These are phyloP conservation scores for Spodoptera littoralis DNA, from an alignment of 2,888 invertebrate genomes.

Conservation along the genomic window DNA sequence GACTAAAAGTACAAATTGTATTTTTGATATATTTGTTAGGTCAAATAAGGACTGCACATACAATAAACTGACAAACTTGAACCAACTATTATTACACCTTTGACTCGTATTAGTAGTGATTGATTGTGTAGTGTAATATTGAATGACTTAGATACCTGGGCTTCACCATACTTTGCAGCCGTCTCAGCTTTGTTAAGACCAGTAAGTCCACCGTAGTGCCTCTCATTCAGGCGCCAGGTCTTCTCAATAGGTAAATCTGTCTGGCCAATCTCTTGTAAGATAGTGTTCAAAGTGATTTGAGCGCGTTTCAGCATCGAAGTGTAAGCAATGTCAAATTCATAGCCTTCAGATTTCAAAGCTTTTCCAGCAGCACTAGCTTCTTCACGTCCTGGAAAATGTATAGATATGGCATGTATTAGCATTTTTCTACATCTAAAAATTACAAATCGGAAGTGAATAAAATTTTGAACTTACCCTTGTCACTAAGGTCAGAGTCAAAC, in stretches of 20 bases:
- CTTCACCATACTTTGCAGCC: conserved; percentile 95
- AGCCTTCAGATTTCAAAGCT: conserved; percentile 91
- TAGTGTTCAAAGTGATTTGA: conserved; percentile 91
- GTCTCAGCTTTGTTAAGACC: conserved; percentile 95
- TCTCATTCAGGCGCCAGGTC: conserved; percentile 95
- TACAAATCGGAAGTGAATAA: not conserved
- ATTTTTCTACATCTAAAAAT: not conserved
- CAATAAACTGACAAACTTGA: not conserved
- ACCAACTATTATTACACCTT: too few relatives aligned
- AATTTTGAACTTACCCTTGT: conserved; percentile 87
- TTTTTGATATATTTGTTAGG: not conserved
- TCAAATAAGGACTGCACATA: conserved; percentile 19
- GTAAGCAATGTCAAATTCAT: conserved; percentile 93
- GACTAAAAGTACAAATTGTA: too few relatives aligned
- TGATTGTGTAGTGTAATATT: too few relatives aligned
- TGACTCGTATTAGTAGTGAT: too few relatives aligned
- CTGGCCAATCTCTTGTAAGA: conserved; percentile 91
- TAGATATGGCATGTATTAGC: not conserved
- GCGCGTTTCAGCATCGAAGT: conserved; percentile 94
- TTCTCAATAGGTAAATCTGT: conserved; percentile 91
- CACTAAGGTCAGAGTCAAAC: conserved; percentile 92
- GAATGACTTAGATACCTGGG: conserved; percentile 87
- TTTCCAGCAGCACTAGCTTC: conserved; percentile 93
- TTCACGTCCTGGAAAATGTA: conserved; percentile 85
- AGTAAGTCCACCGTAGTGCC: conserved; percentile 96